Conservation (phyloP, 2,797 vertebrate genomes). For the Carapus acus region DNA sequence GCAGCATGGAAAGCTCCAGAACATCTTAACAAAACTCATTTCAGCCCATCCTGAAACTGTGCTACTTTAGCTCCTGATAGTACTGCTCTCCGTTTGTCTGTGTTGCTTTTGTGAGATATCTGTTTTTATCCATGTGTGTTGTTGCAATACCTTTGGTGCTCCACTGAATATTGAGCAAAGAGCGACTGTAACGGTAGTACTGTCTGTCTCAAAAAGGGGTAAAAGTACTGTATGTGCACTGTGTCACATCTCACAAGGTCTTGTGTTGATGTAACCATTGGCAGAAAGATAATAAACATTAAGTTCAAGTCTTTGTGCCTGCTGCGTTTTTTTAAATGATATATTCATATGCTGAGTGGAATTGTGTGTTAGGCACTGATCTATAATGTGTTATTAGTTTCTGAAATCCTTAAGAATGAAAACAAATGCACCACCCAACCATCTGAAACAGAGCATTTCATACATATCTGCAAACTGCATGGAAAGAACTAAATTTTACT, state of each 20-base stretch:
- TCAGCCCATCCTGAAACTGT: constrained; percentile 45
- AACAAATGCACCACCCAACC: too few species aligned
- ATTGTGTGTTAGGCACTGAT: not conserved
- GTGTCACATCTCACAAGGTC: constrained; percentile 62
- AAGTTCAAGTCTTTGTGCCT: constrained; percentile 48
- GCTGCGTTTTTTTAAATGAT: constrained; percentile 7
- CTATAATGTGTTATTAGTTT: too few species aligned
- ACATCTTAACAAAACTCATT: constrained; percentile 28
- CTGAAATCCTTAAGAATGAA: too few species aligned
- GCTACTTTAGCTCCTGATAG: constrained; percentile 64
- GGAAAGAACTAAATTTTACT: too few species aligned
- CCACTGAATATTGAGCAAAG: constrained; percentile 50
- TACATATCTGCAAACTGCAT: too few species aligned
- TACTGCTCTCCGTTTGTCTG: constrained; percentile 59
- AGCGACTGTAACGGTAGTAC: constrained; percentile 62
- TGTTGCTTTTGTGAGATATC: constrained; percentile 58
- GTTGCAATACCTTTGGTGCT: constrained; percentile 60
- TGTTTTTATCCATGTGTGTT: constrained; percentile 64
- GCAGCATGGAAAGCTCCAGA: constrained; percentile 40
- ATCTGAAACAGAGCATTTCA: too few species aligned
- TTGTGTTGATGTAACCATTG: constrained; percentile 66
- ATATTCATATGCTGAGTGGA: not conserved
- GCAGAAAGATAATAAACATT: constrained; percentile 71
- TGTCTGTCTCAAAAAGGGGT: constrained; percentile 48
- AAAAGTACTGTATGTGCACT: constrained; percentile 59